Base-by-base conservation (phyloP, 2,113 vertebrate genomes). In the Ardeotis arabs region DNA sequence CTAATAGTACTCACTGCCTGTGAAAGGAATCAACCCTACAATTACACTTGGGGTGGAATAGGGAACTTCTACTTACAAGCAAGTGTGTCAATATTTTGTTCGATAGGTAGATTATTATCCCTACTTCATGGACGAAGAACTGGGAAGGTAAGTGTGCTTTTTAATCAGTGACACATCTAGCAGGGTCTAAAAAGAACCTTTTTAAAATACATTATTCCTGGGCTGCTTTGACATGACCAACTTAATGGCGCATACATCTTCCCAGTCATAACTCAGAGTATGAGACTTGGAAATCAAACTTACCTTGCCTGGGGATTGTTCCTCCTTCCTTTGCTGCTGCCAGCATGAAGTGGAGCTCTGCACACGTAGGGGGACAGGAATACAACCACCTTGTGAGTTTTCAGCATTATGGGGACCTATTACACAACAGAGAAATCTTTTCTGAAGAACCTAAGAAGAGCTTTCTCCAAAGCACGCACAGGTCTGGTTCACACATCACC, bases 1-100 rank as follows among this genome's bases (percentile, higher is more conserved):
- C 64, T 78, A 10, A 53, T 37, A 50, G 44, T 87, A 78, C 66
- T 94, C 69, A 75, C 25, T 88, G 77, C 63, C 52, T 68, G 87
- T 14, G 72, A 27, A 60, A 89, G 70, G 75, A 91, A 84, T 37
- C 76, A 68, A 50, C 63, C 74, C 83, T 47, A 28, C 89, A 80
- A 78, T 96, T 88, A 94, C 70, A 72, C 75, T 64, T 80, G 29
- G 79, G 50, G 83, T 80, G 35, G 82, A 88, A 83, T 76, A 94
- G 75, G 62, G 82, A 84, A 88, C 60, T 44, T 24, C 83, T 89
- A 76, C 79, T 87, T 68, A 39, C 52, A n/a, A 74, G 56, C 64
- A 64, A 55, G 77, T 58, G 55, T 91, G 87, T 89, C 87, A 88
- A 41, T 77, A 83, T 91, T 89, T 84, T 79, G 56, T 75, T 93